phyloP scores from a whole-genome alignment of 2,797 vertebrate species.

The Pitangus sulphuratus region DNA sequence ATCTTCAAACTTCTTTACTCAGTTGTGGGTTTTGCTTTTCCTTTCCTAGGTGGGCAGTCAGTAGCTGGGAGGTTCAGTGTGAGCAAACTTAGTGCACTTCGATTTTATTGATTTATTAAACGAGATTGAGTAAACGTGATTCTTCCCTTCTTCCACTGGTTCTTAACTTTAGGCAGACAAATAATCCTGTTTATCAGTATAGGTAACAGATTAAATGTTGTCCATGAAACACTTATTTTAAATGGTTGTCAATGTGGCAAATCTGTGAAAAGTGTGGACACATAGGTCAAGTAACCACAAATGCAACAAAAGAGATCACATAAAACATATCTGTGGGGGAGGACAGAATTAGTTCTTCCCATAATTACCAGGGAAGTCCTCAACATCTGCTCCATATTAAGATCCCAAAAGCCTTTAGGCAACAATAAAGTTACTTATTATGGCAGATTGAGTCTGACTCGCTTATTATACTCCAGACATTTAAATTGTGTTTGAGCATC shows the following conservation, averaged over 20 bases:
- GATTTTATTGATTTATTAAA: not conserved
- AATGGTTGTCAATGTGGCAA: not conserved
- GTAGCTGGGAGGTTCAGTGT: not conserved
- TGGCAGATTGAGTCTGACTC: not conserved
- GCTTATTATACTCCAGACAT: not conserved
- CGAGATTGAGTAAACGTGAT: not conserved
- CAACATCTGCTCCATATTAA: not conserved
- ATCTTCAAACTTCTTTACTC: not conserved
- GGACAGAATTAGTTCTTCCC: not conserved
- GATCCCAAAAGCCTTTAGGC: slow-evolving; percentile 18
- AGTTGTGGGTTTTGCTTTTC: not conserved
- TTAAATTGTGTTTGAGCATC: not conserved
- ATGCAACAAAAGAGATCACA: not conserved
- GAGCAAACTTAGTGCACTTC: not conserved
- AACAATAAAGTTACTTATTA: not conserved
- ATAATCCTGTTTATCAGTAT: not conserved
- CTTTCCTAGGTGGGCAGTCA: not conserved
- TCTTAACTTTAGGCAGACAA: not conserved
- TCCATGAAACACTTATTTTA: not conserved
- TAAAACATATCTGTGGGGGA: not conserved
- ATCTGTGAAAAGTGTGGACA: not conserved
- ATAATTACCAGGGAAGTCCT: slow-evolving; percentile 13
- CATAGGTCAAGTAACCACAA: not conserved
- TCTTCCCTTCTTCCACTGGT: not conserved
- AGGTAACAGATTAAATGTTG: not conserved